phyloP scores from a whole-genome alignment of 2,888 invertebrate genomes.

The Rhagophthalmus giganteus region DNA sequence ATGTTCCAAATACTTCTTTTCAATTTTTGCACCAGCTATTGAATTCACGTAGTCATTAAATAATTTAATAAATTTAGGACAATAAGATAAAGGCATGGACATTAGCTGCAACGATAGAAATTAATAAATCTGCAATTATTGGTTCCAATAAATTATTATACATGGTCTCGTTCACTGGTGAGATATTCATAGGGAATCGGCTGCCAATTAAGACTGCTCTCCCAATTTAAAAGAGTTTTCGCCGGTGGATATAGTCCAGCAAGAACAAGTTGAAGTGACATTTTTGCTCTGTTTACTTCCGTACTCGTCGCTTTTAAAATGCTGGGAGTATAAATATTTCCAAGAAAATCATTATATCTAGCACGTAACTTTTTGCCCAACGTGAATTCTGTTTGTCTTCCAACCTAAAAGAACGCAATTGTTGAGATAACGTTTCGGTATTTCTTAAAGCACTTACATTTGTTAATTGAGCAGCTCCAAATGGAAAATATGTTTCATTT shows the following conservation, averaged over 20 bases:
- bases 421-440: too few species aligned
- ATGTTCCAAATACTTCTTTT: not conserved
- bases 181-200: slow-evolving; percentile 44
- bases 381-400: slow-evolving; percentile 64
- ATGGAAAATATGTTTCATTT: slow-evolving; percentile 67
- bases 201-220: slow-evolving; percentile 47
- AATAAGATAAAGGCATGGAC: not conserved
- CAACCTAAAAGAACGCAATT: slow-evolving; percentile 53
- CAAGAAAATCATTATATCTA: slow-evolving; percentile 64
- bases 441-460: too few species aligned
- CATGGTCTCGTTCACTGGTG: slow-evolving; percentile 37
- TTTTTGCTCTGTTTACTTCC: slow-evolving; percentile 70
- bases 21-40: not conserved
- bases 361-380: slow-evolving; percentile 64
- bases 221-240: slow-evolving; percentile 60
- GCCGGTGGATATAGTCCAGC: slow-evolving; percentile 68
- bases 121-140: slow-evolving; percentile 21
- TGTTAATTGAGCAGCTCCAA: slow-evolving; percentile 76
- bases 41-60: not conserved
- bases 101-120: not conserved
- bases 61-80: not conserved
- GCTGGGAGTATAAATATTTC: slow-evolving; percentile 60
- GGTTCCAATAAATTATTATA: slow-evolving; percentile 19
- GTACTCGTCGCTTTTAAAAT: slow-evolving; percentile 63
- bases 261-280: slow-evolving; percentile 68